Evolutionary conservation across 2,888 invertebrate genomes (phyloP).

Genomic region (Drosophila algonquin): DNA sequence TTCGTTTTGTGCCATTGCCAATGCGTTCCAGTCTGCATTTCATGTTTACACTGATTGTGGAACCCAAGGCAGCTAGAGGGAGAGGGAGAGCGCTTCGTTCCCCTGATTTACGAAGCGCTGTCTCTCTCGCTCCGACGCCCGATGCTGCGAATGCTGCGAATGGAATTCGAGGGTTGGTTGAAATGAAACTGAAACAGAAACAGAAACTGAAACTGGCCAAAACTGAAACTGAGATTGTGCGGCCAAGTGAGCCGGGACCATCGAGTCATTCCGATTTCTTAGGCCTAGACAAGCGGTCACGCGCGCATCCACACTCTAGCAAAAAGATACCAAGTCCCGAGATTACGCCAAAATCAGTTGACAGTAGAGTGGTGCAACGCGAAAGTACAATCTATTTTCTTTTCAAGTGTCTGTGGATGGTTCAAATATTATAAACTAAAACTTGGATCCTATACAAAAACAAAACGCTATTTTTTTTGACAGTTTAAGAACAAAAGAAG

Average conservation of each 20-base stretch:
- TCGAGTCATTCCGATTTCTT: slow-evolving; percentile 82
- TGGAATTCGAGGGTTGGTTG: slow-evolving; percentile 34
- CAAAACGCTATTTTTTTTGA: not conserved
- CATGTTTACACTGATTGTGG: slow-evolving; percentile 59
- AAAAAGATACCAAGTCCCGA: slow-evolving; percentile 5
- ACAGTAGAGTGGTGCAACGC: not conserved
- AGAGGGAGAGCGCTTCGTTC: slow-evolving; percentile 37
- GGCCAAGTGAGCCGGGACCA: slow-evolving; percentile 45
- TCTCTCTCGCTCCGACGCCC: slow-evolving; percentile 21
- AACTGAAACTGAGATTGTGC: slow-evolving; percentile 61
- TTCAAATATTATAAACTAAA: not conserved
- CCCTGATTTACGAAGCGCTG: slow-evolving; percentile 60
- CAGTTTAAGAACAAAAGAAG: not conserved
- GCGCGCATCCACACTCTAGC: slow-evolving; percentile 59
- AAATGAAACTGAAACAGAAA: slow-evolving; percentile 30
- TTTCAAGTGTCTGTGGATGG: slow-evolving; percentile 15
- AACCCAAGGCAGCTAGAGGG: too few species aligned
- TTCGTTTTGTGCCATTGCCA: slow-evolving; percentile 75
- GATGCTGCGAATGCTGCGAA: slow-evolving; percentile 40
- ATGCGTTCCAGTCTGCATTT: slow-evolving; percentile 72
- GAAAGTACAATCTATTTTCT: not conserved
- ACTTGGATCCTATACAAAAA: not conserved
- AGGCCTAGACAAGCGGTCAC: slow-evolving; percentile 83
- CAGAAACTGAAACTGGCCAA: slow-evolving; percentile 23
- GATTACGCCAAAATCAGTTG: slow-evolving; percentile 24